Evolutionary conservation across 2,888 invertebrate genomes (phyloP), one percentile per base, ranked within the genome.

Genomic region (Scaptomyza parva): DNA sequence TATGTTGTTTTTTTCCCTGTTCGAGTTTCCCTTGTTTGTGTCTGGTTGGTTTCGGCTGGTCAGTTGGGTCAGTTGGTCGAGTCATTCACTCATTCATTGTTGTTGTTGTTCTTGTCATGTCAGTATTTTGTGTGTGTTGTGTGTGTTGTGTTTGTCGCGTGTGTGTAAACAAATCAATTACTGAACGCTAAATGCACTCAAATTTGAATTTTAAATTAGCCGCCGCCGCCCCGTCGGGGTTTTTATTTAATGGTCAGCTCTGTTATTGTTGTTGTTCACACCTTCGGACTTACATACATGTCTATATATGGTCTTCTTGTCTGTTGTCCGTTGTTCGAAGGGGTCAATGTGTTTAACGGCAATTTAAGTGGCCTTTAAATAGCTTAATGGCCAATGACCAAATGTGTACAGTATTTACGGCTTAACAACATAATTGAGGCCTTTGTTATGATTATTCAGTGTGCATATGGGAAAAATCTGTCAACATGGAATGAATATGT

Each of bases 101-200:
- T 41, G 54, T 54, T 39, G 44, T 66, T 45, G 54, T 54, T 39
- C 40, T 66, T 45, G 59, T 45, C 37, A 48, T 51, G 72, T 65
- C 30, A n/a, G n/a, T n/a, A n/a, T n/a, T 63, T 18, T 47, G n/a
- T 17, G 2, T n/a, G n/a, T 30, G 28, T 9, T 50, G 11, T 55
- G n/a, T n/a, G n/a, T n/a, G n/a, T n/a, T n/a, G n/a, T n/a, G n/a
- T n/a, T n/a, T 71, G 80, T 80, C 66, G 86, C 85, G 80, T 88
- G 86, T 74, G 68, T 70, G 72, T 68, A 85, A 88, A 86, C 88
- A 87, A 86, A 78, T 88, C 88, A 86, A 86, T 87, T 88, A 88
- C 80, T 54, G 64, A 55, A 57, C 73, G 79, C 72, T 76, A 79
- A 87, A 75, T 87, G 79, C 63, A 68, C 60, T 71, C 67, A 65